phyloP scores from a whole-genome alignment of 2,113 vertebrate species.

The Microtus ochrogaster region DNA sequence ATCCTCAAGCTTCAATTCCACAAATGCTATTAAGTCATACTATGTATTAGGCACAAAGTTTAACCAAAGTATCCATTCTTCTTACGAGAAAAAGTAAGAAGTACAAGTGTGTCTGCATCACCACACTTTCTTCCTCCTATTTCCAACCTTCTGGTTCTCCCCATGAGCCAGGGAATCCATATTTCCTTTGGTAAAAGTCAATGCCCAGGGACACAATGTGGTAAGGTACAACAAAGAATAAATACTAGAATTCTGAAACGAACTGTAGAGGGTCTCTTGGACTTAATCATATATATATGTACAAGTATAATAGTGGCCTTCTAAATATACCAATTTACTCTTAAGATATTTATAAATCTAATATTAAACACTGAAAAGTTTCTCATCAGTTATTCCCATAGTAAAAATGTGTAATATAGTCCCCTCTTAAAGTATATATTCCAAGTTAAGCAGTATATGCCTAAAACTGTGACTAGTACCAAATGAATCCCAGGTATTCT shows the following conservation, averaged over 20 bases:
- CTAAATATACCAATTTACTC: conserved; percentile 27
- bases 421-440: background rate
- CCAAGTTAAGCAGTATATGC: background rate
- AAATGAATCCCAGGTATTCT: background rate
- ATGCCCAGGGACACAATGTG: background rate
- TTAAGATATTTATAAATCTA: conserved; percentile 51
- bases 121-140: background rate
- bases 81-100: conserved; percentile 51
- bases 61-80: conserved; percentile 42
- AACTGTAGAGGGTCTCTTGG: background rate
- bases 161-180: background rate
- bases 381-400: conserved; percentile 36
- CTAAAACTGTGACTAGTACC: background rate
- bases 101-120: background rate
- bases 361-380: background rate
- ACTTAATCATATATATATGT: conserved; percentile 53
- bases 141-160: background rate
- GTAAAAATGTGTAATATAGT: conserved; percentile 45
- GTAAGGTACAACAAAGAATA: conserved; percentile 6
- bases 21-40: conserved; percentile 40
- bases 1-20: conserved; percentile 36
- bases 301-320: conserved; percentile 23
- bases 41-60: background rate
- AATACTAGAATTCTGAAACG: conserved; percentile 28
- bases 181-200: conserved; percentile 37